These are phyloP conservation scores for Campoletis sonorensis DNA, from an alignment of 1,140 invertebrate species.

Conservation along the genomic window DNA sequence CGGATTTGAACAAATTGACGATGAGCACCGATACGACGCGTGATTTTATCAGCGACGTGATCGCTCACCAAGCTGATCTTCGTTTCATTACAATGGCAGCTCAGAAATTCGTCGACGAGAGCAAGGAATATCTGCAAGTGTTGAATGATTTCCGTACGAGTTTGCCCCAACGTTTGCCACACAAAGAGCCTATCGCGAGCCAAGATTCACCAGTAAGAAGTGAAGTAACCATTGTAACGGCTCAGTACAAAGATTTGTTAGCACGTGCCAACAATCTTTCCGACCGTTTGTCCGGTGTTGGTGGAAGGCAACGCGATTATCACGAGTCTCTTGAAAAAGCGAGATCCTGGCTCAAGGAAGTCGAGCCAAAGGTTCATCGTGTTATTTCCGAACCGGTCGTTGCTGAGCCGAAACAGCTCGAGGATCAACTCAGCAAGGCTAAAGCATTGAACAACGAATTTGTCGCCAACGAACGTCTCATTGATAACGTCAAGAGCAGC, in stretches of 20 bases:
- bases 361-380: slow-evolving; percentile 86
- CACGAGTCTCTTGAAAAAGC: slow-evolving; percentile 90
- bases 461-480: slow-evolving; percentile 87
- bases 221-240: slow-evolving; percentile 84
- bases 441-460: slow-evolving; percentile 93
- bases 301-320: slow-evolving; percentile 88
- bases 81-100: slow-evolving; percentile 96
- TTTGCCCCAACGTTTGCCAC: slow-evolving; percentile 86
- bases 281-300: slow-evolving; percentile 86
- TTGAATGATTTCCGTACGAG: slow-evolving; percentile 91
- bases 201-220: slow-evolving; percentile 83
- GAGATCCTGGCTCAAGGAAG: slow-evolving; percentile 87
- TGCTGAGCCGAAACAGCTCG: slow-evolving; percentile 90
- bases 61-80: slow-evolving; percentile 95
- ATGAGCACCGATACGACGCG: slow-evolving; percentile 86
- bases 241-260: slow-evolving; percentile 86
- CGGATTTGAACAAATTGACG: slow-evolving; percentile 85
- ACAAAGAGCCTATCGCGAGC: slow-evolving; percentile 82
- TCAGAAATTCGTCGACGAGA: slow-evolving; percentile 96
- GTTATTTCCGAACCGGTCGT: slow-evolving; percentile 88
- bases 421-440: slow-evolving; percentile 90
- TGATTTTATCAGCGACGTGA: slow-evolving; percentile 95
- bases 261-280: slow-evolving; percentile 88
- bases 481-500: slow-evolving; percentile 87
- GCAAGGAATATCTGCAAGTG: slow-evolving; percentile 89